These are phyloP conservation scores for Acrobeloides nanus DNA, from an alignment of 2,888 invertebrate species.

Conservation along the genomic window DNA sequence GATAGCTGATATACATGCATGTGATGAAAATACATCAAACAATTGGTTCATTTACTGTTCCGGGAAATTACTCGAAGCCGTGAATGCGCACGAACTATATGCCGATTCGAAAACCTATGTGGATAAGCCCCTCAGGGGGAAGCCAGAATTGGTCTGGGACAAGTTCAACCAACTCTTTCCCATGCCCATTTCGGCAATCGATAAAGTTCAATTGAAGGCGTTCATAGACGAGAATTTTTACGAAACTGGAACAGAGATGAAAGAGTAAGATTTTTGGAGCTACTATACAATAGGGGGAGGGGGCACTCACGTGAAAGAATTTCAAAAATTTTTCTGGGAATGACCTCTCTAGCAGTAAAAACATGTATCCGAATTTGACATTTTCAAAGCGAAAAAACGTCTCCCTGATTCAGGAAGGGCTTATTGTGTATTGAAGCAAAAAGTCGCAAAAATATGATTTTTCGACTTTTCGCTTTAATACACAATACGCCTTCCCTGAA, in stretches of 20 bases:
- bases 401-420: too few relatives aligned
- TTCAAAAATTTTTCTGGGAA: neutral
- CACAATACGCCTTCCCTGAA: too few relatives aligned
- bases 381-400: too few relatives aligned
- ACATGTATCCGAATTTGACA: too few relatives aligned
- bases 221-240: conserved; percentile 47
- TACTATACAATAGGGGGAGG: neutral
- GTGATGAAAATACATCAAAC: conserved; percentile 27
- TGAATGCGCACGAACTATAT: conserved; percentile 33
- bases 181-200: conserved; percentile 17
- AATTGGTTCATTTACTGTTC: conserved; percentile 45
- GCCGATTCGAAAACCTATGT: conserved; percentile 32
- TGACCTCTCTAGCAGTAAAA: neutral
- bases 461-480: too few relatives aligned
- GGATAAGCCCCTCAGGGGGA: conserved; percentile 24
- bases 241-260: conserved; percentile 38
- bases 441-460: too few relatives aligned
- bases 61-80: conserved; percentile 44
- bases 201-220: conserved; percentile 22
- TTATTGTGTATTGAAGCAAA: too few relatives aligned
- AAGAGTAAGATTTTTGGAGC: conserved; percentile 20
- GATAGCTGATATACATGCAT: conserved; percentile 20
- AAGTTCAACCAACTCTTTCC: conserved; percentile 30
- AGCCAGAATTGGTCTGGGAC: conserved; percentile 19
- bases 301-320: neutral